Evolutionary conservation across 2,888 invertebrate species (phyloP).

Genomic region (Crepidodera aurea): DNA sequence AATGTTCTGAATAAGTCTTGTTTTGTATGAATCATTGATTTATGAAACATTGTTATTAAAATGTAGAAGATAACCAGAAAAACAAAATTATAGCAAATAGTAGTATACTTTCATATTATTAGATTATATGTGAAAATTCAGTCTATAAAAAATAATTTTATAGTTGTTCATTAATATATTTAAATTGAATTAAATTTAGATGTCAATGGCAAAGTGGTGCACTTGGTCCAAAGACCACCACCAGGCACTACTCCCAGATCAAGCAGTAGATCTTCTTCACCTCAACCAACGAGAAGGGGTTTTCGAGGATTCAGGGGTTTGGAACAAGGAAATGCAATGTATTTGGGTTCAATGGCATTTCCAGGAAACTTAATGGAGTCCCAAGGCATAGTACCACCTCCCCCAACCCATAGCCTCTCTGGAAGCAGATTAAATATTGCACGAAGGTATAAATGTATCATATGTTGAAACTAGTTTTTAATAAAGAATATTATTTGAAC

Average conservation of each 20-base stretch:
- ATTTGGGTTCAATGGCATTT: slow-evolving; percentile 68
- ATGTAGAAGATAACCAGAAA: no score
- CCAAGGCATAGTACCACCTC: slow-evolving; percentile 62
- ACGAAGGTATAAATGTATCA: slow-evolving; percentile 52
- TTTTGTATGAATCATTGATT: no score
- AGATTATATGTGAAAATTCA: no score
- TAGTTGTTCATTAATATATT: no score
- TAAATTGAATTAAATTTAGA: no score
- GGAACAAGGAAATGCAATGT: slow-evolving; percentile 64
- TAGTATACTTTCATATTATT: no score
- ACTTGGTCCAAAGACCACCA: slow-evolving; percentile 88
- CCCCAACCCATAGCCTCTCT: slow-evolving; percentile 63
- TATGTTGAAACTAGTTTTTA: no score
- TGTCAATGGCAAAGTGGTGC: slow-evolving; percentile 91
- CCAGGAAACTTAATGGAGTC: slow-evolving; percentile 63
- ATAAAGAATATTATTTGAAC: no score
- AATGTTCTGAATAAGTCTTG: no score
- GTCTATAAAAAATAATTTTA: no score
- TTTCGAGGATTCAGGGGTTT: slow-evolving; percentile 45
- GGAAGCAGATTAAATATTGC: slow-evolving; percentile 65
- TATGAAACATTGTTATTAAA: no score
- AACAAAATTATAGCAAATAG: no score
- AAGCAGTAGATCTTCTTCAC: slow-evolving; percentile 47
- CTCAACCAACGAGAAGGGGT: slow-evolving; percentile 49
- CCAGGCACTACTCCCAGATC: slow-evolving; percentile 62